Evolutionary conservation across 2,888 invertebrate genomes (phyloP).

Genomic region (Geophilus truncorum): DNA sequence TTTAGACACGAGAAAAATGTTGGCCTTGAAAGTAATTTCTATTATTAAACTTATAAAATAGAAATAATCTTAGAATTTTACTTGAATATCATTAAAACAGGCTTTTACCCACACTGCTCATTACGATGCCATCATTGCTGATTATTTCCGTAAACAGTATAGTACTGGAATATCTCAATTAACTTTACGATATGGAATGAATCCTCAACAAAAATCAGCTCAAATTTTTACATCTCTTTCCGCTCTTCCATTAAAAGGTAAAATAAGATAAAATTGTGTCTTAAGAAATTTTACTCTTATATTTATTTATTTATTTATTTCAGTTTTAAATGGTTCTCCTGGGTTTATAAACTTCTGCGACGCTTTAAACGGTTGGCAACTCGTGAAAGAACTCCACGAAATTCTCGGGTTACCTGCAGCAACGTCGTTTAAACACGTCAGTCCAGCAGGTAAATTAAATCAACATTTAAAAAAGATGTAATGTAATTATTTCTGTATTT

Average conservation of each 20-base stretch:
- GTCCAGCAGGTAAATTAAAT: constrained; percentile 67
- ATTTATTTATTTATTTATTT: constrained; percentile 12
- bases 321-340: constrained; percentile 87
- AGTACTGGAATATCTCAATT: constrained; percentile 71
- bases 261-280: background rate
- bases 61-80: no score
- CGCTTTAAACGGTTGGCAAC: constrained; percentile 94
- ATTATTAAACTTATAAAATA: no score
- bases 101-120: constrained; percentile 95
- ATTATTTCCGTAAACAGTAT: constrained; percentile 90
- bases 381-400: constrained; percentile 78
- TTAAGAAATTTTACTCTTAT: background rate
- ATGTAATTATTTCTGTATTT: background rate
- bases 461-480: background rate
- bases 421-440: constrained; percentile 96
- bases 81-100: constrained; percentile 52
- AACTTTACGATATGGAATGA: constrained; percentile 89
- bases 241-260: constrained; percentile 70
- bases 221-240: constrained; percentile 77
- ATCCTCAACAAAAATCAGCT: constrained; percentile 96
- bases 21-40: constrained; percentile 53
- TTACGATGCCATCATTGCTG: constrained; percentile 90
- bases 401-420: constrained; percentile 83
- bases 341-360: constrained; percentile 97
- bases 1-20: constrained; percentile 61